phyloP scores from a whole-genome alignment of 1,140 invertebrate species.

The Carcinoscorpius rotundicauda region DNA sequence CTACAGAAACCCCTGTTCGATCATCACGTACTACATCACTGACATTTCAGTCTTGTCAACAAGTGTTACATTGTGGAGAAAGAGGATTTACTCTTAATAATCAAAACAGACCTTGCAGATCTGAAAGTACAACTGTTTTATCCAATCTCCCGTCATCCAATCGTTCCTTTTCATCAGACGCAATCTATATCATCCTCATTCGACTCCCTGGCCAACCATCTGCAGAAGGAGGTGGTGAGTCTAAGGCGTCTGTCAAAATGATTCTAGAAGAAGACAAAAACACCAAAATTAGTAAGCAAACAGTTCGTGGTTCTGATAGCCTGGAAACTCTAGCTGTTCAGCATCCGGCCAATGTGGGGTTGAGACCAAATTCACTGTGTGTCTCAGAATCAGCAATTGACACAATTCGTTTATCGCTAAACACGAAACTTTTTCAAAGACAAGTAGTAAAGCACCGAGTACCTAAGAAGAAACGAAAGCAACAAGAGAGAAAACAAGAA shows the following conservation, averaged over 20 bases:
- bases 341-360: neutral
- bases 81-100: conserved; percentile 29
- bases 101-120: conserved; percentile 12
- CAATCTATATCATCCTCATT: conserved; percentile 82
- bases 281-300: conserved; percentile 5
- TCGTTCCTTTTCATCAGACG: conserved; percentile 27
- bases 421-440: conserved; percentile 73
- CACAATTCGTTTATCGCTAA: conserved; percentile 58
- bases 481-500: conserved; percentile 92
- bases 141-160: conserved; percentile 4
- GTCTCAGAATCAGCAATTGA: conserved; percentile 40
- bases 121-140: conserved; percentile 1
- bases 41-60: conserved; percentile 19
- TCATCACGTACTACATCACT: conserved; percentile 18
- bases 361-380: conserved; percentile 5
- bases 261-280: conserved; percentile 46
- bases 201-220: conserved; percentile 48
- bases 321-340: neutral
- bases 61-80: neutral
- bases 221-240: conserved; percentile 33
- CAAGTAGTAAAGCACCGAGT: conserved; percentile 40
- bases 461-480: conserved; percentile 57
- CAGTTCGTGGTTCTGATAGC: neutral
- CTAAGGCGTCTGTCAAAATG: conserved; percentile 67
- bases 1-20: conserved; percentile 63